phyloP scores from a whole-genome alignment of 2,113 vertebrate genomes.

The Azemiops feae region DNA sequence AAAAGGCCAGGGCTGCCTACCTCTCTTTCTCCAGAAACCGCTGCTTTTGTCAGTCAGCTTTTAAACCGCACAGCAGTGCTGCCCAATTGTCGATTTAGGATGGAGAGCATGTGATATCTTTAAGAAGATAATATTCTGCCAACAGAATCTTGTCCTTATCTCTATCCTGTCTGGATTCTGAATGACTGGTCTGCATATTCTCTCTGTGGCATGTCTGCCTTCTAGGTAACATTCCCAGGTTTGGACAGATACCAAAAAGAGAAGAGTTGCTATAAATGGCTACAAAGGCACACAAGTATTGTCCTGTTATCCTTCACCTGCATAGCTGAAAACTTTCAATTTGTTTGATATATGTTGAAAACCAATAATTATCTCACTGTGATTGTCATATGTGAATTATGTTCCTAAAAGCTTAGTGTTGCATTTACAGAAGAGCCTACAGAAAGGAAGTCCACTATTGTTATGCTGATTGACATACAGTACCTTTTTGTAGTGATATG shows the following conservation, averaged over 20 bases:
- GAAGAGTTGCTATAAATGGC: background rate
- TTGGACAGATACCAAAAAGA: conserved; percentile 29
- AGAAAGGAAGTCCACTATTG: background rate
- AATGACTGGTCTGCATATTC: conserved; percentile 42
- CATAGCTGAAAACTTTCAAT: background rate
- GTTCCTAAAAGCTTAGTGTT: background rate
- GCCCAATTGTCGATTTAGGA: conserved; percentile 37
- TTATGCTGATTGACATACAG: background rate
- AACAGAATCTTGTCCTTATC: conserved; percentile 43
- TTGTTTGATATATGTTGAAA: background rate
- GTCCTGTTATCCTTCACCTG: background rate
- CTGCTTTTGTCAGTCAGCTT: conserved; percentile 44
- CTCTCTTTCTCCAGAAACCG: background rate
- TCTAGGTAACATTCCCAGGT: conserved; percentile 13
- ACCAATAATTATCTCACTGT: background rate
- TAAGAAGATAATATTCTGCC: conserved; percentile 53
- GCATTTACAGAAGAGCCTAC: background rate
- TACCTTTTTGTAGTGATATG: background rate
- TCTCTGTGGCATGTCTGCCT: conserved; percentile 39
- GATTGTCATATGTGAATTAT: background rate
- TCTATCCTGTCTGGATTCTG: conserved; percentile 42
- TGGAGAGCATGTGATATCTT: conserved; percentile 41
- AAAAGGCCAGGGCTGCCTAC: background rate
- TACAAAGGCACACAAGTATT: background rate
- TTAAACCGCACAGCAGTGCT: conserved; percentile 36